Evolutionary conservation across 30 jellyfish, hydroid and myxozoan species (phyloP).

Genomic region (Morbakka virulenta): DNA sequence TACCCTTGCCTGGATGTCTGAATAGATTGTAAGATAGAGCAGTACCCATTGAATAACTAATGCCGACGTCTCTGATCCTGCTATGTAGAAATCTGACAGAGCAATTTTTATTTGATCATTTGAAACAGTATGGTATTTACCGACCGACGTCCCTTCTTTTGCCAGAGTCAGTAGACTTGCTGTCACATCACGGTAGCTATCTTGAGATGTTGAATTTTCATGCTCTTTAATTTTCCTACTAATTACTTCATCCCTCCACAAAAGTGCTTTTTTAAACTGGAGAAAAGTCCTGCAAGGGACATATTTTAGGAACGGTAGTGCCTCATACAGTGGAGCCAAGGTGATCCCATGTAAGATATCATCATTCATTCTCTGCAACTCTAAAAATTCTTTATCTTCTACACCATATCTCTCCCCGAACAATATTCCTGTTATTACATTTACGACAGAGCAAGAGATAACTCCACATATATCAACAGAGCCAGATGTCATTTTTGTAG

Average conservation of each 20-base stretch:
- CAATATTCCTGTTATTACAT: slow-evolving; percentile 29
- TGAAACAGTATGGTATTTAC: neutral
- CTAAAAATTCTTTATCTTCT: slow-evolving; percentile 23
- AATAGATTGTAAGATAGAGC: slow-evolving; percentile 24
- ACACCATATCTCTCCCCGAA: slow-evolving; percentile 42
- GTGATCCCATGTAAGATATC: slow-evolving; percentile 22
- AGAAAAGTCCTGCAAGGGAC: slow-evolving; percentile 13
- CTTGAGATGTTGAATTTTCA: slow-evolving; percentile 1
- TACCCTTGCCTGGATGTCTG: slow-evolving; percentile 3
- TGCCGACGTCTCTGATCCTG: slow-evolving; percentile 50
- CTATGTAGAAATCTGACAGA: slow-evolving; percentile 42
- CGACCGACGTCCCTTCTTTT: neutral
- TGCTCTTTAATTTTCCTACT: slow-evolving; percentile 41
- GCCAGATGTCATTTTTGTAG: neutral
- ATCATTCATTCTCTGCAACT: slow-evolving; percentile 5
- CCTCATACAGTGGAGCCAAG: slow-evolving; percentile 8
- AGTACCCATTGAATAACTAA: slow-evolving; percentile 34
- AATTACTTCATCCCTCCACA: slow-evolving; percentile 21
- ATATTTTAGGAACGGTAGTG: slow-evolving; percentile 6
- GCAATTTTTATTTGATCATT: slow-evolving; percentile 32
- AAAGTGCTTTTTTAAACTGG: slow-evolving; percentile 1
- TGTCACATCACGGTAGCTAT: slow-evolving; percentile 12
- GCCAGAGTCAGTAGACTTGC: neutral
- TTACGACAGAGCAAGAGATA: slow-evolving; percentile 20
- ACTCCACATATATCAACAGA: slow-evolving; percentile 19